phyloP scores from a whole-genome alignment of 2,888 invertebrate genomes.

The Drosophila meridionalis region DNA sequence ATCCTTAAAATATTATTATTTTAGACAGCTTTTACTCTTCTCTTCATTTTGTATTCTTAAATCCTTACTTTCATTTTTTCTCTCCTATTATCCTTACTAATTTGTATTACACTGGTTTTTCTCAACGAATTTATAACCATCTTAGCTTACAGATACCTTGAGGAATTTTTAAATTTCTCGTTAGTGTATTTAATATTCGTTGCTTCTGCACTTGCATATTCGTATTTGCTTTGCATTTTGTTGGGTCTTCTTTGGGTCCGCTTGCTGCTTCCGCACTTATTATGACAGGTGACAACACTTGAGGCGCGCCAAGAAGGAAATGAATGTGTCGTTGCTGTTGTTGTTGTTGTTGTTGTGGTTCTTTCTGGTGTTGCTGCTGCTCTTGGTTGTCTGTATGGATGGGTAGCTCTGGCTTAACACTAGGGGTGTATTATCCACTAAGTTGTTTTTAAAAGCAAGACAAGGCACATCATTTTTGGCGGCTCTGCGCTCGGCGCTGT shows the following conservation, averaged over 20 bases:
- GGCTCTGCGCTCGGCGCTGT: constrained; percentile 13
- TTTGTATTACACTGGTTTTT: not conserved
- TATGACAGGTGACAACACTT: constrained; percentile 82
- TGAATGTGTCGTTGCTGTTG: constrained; percentile 66
- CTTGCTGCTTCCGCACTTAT: constrained; percentile 77
- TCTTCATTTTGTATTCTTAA: too few species aligned
- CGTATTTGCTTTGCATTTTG: constrained; percentile 23
- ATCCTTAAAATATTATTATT: too few species aligned
- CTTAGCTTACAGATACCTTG: not conserved
- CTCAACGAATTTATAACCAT: not conserved
- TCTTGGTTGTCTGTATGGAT: constrained; percentile 42
- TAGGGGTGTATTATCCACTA: constrained; percentile 80
- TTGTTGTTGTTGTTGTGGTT: constrained; percentile 8
- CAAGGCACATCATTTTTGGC: constrained; percentile 74
- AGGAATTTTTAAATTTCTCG: not conserved
- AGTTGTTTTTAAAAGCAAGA: constrained; percentile 81
- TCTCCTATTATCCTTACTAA: too few species aligned
- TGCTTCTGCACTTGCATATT: not conserved
- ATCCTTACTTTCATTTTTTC: too few species aligned
- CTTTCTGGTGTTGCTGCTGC: constrained; percentile 6
- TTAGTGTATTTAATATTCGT: constrained; percentile 33
- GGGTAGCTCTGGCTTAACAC: constrained; percentile 70
- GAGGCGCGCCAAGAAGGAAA: constrained; percentile 79
- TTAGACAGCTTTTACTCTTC: too few species aligned
- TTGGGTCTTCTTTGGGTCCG: constrained; percentile 39